A percentile compares a stretch with the other conserved stretches of the same genome.
These are phyloP conservation scores for Phylloscopus whistleri DNA, from an alignment of 2,113 vertebrate genomes.

Conservation along the genomic window DNA sequence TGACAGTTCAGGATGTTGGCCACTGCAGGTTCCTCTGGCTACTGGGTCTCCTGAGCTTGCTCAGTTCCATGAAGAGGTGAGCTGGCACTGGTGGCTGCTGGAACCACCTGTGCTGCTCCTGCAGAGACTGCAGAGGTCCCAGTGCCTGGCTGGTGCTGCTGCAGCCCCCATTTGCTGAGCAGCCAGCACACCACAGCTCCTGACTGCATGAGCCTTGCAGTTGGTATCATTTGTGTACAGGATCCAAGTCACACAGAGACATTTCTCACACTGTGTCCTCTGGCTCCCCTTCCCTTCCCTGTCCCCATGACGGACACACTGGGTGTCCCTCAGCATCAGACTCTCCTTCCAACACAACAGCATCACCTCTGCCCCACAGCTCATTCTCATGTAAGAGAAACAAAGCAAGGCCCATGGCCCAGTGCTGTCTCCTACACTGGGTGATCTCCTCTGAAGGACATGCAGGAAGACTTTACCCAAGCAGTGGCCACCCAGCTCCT, in stretches of 20 bases:
- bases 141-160: background rate
- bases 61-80: background rate
- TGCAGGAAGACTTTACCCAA: background rate
- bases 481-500: background rate
- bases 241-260: background rate
- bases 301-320: background rate
- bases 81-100: background rate
- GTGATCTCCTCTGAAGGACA: background rate
- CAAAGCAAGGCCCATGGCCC: background rate
- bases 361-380: background rate
- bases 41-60: background rate
- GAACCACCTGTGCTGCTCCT: background rate
- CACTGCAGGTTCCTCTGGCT: background rate
- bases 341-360: background rate
- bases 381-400: background rate
- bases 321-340: accelerated
- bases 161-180: background rate
- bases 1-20: background rate
- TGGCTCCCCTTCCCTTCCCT: background rate
- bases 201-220: background rate
- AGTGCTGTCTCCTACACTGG: background rate
- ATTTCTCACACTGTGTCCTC: background rate
- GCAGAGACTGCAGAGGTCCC: background rate
- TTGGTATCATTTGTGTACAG: background rate
- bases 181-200: background rate